Base-by-base conservation (phyloP, 1,140 invertebrate species). In the Ephestia elutella region DNA sequence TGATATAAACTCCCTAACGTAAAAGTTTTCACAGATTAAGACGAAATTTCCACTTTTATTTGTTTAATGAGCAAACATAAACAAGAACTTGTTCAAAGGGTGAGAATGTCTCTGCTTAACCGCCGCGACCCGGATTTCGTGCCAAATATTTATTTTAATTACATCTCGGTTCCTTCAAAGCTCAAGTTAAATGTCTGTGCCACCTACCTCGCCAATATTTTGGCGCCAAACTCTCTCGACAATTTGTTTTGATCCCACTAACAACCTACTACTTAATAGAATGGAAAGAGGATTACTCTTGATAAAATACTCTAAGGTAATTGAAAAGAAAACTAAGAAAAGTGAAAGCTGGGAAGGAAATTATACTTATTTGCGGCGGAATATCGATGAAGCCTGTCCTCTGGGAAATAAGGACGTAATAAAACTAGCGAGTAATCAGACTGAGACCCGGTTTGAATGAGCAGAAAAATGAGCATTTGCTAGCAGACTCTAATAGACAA, bases 71-170 rank as follows among this genome's bases (percentile, higher is more conserved):
- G 79, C 73, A 83, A 86, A 86, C 78, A 79, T 74, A 85, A 87
- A 86, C 81, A 85, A 78, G 70, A 84, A 87, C 65, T 85, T 80
- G 75, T 81, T 82, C 80, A 87, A 87, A 85, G 84, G 80, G 75
- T 73, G 68, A 68, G 74, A 86, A 82, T 79, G 77, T 80, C 76
- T 83, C 75, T 74, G 75, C 78, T 77, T 79, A 82, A 81, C 80
- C 79, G 67, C 81, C 68, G 69, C 75, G 66, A 76, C 78, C 80
- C 72, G 72, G 78, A 87, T 83, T 86, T 81, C 62, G 71, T 72
- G 73, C 74, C 81, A 84, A 87, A 86, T 87, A 86, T 85, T 87
- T 84, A 87, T 84, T 85, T 85, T 85, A 87, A 84, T 87, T 86
- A 85, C 75, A 77, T 75, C 75, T 75, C 60, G 66, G 73, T 71